These are phyloP conservation scores for Holotrichia oblita DNA, from an alignment of 1,140 invertebrate species.

Conservation along the genomic window DNA sequence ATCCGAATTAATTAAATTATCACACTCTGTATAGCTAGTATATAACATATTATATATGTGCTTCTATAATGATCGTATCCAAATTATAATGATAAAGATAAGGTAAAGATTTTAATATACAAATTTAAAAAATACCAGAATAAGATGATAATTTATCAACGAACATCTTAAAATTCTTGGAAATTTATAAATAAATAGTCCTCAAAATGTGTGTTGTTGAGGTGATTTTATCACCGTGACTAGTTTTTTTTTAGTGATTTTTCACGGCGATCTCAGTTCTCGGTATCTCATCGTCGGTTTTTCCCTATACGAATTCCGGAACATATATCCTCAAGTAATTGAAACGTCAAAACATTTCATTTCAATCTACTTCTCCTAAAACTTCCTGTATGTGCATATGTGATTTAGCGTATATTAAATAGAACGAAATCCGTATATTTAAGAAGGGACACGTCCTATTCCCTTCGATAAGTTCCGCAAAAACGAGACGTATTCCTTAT, in stretches of 20 bases:
- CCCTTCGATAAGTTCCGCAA: neutral
- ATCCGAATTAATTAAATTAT: too few species aligned
- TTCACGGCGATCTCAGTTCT: neutral
- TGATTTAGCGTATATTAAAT: neutral
- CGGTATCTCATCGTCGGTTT: neutral
- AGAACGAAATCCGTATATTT: neutral
- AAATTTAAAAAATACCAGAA: neutral
- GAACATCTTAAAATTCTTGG: neutral
- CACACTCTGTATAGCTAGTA: too few species aligned
- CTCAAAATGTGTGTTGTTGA: neutral
- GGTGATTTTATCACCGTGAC: neutral
- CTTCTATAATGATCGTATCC: too few species aligned
- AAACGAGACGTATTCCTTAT: neutral
- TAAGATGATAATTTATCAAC: neutral
- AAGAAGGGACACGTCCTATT: neutral
- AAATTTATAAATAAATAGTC: neutral
- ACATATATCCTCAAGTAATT: neutral
- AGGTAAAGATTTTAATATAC: neutral
- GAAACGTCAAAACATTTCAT: conserved; percentile 13
- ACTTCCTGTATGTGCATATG: neutral
- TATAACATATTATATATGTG: too few species aligned
- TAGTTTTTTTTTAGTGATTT: neutral
- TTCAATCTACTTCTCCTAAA: neutral
- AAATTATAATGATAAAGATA: neutral
- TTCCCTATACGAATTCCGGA: neutral